Evolutionary conservation across 1,140 invertebrate genomes (phyloP).

Genomic region (Atta texana): DNA sequence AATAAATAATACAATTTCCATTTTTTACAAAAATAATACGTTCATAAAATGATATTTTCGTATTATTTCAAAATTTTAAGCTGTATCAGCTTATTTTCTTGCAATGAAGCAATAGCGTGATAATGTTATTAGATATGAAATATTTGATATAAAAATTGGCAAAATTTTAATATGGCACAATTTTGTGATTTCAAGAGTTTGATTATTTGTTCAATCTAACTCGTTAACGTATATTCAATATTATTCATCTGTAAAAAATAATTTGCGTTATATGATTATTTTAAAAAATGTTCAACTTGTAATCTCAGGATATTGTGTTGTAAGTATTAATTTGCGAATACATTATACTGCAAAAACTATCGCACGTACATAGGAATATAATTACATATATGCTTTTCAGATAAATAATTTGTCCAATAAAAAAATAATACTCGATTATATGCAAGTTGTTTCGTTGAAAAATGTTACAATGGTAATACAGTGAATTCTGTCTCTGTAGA

Average conservation of each 20-base stretch:
- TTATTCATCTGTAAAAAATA: constrained; percentile 37
- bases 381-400: constrained; percentile 16
- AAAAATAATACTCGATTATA: constrained; percentile 28
- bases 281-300: constrained; percentile 10
- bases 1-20: neutral
- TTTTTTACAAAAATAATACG: neutral
- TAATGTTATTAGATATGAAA: neutral
- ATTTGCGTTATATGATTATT: constrained; percentile 43
- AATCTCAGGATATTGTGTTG: neutral
- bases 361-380: neutral
- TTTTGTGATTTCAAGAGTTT: constrained; percentile 30
- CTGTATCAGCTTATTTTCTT: constrained; percentile 9
- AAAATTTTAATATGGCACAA: constrained; percentile 24
- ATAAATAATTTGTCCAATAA: constrained; percentile 34
- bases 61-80: constrained; percentile 6
- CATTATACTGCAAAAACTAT: constrained; percentile 16
- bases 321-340: constrained; percentile 34
- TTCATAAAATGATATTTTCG: neutral
- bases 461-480: neutral
- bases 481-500: neutral
- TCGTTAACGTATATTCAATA: neutral
- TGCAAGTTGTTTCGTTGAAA: neutral
- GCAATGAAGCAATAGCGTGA: neutral
- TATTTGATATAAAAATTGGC: constrained; percentile 4
- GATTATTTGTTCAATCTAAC: constrained; percentile 11